Evolutionary conservation across 1,140 invertebrate species (phyloP), one percentile per base, ranked within the genome.

Genomic region (Drosophila ananassae): DNA sequence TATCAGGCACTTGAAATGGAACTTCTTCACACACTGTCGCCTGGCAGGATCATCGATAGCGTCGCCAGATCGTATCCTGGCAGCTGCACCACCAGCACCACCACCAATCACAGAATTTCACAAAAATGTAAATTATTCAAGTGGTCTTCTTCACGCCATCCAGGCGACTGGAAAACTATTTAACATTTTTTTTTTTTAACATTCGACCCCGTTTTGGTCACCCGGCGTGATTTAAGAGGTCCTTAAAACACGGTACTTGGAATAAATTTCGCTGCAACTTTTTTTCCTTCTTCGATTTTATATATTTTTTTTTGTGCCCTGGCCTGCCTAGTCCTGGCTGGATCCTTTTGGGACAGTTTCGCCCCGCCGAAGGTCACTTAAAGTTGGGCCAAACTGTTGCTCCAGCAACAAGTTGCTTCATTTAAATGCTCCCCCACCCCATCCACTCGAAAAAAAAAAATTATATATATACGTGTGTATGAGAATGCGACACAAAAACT

Each of bases 81-180:
- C 62, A 67, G 50, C 74, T 67, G 75, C 57, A 68, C 54, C 44
- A 46, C 6, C 22, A 46, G 9, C 44, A 48, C 37, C 30, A 34
- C 46, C 81, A 54, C 46, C 61, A 67, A 67, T 56, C 62, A 47
- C 13, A 54, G 28, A 54, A 32, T 44, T 46, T 56, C n/a, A 24
- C 61, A 58, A 53, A 57, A 78, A 85, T 85, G 78, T 85, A 85
- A 85, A 85, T 85, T 85, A 85, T 85, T 85, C 82, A 85, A 85
- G 82, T 87, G 82, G 82, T 78, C 74, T 85, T 85, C 82, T 85
- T 85, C 82, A 87, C 77, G 82, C 82, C 74, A 76, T 78, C 55
- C 50, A 46, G 44, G 28, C 44, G 56, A 24, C 55, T 56, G 66
- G 25, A 50, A 61, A 82, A 82, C 79, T 82, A 82, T 82, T 83